These are phyloP conservation scores for Corvus moneduloides DNA, from an alignment of 2,113 vertebrate genomes.

Conservation along the genomic window DNA sequence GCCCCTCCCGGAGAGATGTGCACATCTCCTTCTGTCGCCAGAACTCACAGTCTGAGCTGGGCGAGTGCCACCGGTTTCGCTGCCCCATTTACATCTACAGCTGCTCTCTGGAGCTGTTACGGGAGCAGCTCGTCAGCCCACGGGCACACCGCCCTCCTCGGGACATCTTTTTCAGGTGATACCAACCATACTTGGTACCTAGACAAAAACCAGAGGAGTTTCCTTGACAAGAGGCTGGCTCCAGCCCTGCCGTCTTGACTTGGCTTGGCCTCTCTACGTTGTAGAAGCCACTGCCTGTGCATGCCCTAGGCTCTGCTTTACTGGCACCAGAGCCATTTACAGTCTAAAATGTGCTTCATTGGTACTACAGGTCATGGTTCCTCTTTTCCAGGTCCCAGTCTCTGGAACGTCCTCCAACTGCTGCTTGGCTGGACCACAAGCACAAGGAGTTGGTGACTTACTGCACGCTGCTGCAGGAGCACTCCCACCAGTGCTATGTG, in stretches of 20 bases:
- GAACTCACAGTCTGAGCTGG: slow-evolving; percentile 77
- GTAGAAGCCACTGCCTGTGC: not conserved
- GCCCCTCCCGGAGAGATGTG: slow-evolving; percentile 71
- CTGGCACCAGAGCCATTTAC: not conserved
- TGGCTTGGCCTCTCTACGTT: not conserved
- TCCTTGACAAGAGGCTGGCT: not conserved
- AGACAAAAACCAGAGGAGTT: not conserved
- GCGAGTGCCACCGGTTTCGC: slow-evolving; percentile 74
- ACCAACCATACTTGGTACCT: not conserved
- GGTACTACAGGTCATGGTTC: not conserved
- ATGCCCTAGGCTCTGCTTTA: not conserved
- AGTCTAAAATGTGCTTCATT: not conserved
- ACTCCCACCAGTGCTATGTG: slow-evolving; percentile 94
- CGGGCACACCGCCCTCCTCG: slow-evolving; percentile 74
- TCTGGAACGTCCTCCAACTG: slow-evolving; percentile 82
- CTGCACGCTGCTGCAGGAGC: slow-evolving; percentile 91
- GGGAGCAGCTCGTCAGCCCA: slow-evolving; percentile 87
- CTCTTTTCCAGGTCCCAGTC: slow-evolving; percentile 80
- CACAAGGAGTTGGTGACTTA: slow-evolving; percentile 89
- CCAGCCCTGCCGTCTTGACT: not conserved
- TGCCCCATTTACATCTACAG: slow-evolving; percentile 94
- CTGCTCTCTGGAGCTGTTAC: slow-evolving; percentile 87
- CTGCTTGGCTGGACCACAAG: slow-evolving; percentile 87
- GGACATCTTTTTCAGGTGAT: slow-evolving; percentile 90
- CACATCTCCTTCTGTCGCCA: slow-evolving; percentile 78